These are phyloP conservation scores for Progne subis DNA, from an alignment of 2,113 vertebrate genomes.

Conservation along the genomic window DNA sequence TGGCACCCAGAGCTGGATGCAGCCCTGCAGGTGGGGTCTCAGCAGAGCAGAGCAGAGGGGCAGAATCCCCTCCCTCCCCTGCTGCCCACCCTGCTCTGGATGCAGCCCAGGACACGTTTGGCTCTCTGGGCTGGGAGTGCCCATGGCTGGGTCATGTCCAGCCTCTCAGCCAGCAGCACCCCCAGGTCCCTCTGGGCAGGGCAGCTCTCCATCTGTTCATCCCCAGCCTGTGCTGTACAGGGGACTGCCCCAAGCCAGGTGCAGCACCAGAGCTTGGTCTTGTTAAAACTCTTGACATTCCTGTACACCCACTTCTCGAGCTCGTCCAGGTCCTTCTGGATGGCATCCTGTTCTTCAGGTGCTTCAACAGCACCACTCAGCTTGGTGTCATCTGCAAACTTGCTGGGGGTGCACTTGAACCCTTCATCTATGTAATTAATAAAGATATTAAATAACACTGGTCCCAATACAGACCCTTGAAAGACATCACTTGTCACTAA, in stretches of 20 bases:
- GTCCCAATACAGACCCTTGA: neutral
- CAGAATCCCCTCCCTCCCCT: neutral
- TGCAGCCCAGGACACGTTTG: neutral
- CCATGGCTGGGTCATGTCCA: neutral
- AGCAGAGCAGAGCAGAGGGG: neutral
- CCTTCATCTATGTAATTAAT: neutral
- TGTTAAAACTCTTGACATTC: neutral
- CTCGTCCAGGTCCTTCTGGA: neutral
- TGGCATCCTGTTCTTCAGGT: neutral
- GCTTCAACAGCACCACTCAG: neutral
- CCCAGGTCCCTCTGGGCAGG: neutral
- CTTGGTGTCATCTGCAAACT: neutral
- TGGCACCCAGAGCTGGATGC: neutral
- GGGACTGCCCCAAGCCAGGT: rapidly evolving
- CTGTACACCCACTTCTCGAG: neutral
- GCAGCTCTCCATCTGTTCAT: neutral
- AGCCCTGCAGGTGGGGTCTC: neutral
- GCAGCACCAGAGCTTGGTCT: neutral
- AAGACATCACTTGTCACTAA: neutral
- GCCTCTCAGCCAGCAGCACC: neutral
- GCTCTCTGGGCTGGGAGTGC: neutral
- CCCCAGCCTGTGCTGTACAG: rapidly evolving
- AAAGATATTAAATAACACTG: neutral
- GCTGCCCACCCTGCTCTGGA: neutral
- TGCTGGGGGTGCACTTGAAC: neutral